A percentile compares a stretch with the other conserved stretches of the same genome.
Conservation (phyloP, 2,888 invertebrate species). For the Eulithis prunata region DNA sequence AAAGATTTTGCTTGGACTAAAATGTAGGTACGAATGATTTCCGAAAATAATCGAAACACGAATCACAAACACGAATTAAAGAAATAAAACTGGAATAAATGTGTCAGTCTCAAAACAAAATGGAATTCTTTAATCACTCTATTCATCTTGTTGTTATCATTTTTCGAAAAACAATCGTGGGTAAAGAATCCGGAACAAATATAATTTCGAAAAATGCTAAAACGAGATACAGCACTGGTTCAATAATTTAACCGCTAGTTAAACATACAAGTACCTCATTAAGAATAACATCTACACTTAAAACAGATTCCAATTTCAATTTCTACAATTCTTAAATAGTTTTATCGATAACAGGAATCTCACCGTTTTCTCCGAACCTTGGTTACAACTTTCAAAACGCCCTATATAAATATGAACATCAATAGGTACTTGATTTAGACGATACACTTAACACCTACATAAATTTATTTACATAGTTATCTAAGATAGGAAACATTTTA, state of each 20-base stretch:
- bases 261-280: constrained; percentile 71
- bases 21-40: constrained; percentile 69
- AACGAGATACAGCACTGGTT: constrained; percentile 15
- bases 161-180: constrained; percentile 13
- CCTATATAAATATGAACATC: constrained; percentile 79
- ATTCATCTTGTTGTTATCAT: constrained; percentile 11
- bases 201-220: constrained; percentile 20
- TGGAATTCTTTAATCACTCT: constrained; percentile 17
- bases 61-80: constrained; percentile 53
- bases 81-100: constrained; percentile 78
- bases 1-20: constrained; percentile 80
- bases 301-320: constrained; percentile 74
- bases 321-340: constrained; percentile 74
- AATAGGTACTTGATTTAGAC: constrained; percentile 80
- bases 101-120: constrained; percentile 80
- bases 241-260: constrained; percentile 75
- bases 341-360: constrained; percentile 82
- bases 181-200: not conserved
- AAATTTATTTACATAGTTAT: constrained; percentile 75
- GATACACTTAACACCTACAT: constrained; percentile 63
- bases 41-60: constrained; percentile 54
- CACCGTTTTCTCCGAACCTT: constrained; percentile 73
- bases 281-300: constrained; percentile 75
- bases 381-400: constrained; percentile 54
- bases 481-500: constrained; percentile 83